These are phyloP conservation scores for Platichthys flesus DNA, from an alignment of 2,113 vertebrate species.

Conservation along the genomic window DNA sequence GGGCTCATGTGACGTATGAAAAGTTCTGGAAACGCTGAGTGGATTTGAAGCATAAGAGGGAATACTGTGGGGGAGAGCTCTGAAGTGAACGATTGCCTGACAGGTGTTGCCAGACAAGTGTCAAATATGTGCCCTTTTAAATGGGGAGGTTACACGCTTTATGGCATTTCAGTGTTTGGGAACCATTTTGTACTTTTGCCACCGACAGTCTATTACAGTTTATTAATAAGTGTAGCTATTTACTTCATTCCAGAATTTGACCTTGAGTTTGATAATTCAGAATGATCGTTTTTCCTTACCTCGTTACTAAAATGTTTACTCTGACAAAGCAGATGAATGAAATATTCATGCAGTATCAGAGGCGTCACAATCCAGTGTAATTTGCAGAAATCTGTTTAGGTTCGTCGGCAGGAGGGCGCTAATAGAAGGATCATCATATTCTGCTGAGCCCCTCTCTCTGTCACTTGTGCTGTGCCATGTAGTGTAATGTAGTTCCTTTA, in stretches of 20 bases:
- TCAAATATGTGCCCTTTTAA: constrained; percentile 85
- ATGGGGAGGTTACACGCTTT: constrained; percentile 10
- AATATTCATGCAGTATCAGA: background rate
- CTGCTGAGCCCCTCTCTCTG: constrained; percentile 66
- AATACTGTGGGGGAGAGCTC: constrained; percentile 90
- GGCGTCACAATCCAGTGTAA: constrained; percentile 27
- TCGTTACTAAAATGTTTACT: background rate
- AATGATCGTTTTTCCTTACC: background rate
- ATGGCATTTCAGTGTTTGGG: constrained; percentile 81
- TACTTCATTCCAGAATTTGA: background rate
- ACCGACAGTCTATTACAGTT: background rate
- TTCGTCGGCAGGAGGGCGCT: constrained; percentile 53
- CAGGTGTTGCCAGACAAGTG: constrained; percentile 87
- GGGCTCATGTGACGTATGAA: constrained; percentile 82
- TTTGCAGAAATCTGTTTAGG: constrained; percentile 37
- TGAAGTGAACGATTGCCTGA: constrained; percentile 88
- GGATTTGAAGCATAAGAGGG: constrained; percentile 83
- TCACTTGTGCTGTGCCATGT: constrained; percentile 62
- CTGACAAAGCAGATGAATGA: background rate
- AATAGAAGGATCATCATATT: constrained; percentile 77
- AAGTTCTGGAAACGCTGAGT: constrained; percentile 82
- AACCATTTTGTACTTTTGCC: constrained; percentile 62
- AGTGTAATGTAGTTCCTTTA: constrained; percentile 77
- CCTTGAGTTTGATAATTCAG: background rate
- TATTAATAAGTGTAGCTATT: background rate